Conservation (phyloP, 2,888 invertebrate species). For the Caenorhabditis uteleia region DNA sequence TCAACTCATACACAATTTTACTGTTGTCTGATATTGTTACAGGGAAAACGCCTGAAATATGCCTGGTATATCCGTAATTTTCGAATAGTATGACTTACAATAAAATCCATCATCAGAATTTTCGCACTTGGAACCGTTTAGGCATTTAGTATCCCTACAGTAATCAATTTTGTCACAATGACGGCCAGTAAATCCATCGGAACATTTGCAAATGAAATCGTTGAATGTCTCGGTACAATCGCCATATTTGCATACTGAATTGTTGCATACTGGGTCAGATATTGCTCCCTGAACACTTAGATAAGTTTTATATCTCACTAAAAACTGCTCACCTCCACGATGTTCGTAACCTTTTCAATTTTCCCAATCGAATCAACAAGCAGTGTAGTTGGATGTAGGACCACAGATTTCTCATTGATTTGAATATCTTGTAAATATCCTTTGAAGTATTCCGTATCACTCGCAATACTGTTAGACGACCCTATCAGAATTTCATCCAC, state of each 20-base stretch:
- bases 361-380: conserved; percentile 49
- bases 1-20: conserved; percentile 29
- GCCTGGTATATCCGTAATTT: too few species aligned
- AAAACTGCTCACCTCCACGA: conserved; percentile 47
- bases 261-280: conserved; percentile 60
- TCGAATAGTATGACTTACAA: conserved; percentile 38
- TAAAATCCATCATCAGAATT: conserved; percentile 57
- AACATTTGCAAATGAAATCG: conserved; percentile 60
- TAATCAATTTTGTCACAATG: conserved; percentile 56
- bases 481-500: conserved; percentile 62
- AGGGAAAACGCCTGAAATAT: conserved; percentile 44
- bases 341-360: conserved; percentile 47
- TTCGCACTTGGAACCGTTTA: conserved; percentile 48
- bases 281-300: conserved; percentile 53
- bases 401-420: conserved; percentile 56
- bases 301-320: not conserved
- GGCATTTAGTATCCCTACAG: conserved; percentile 54
- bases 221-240: conserved; percentile 86
- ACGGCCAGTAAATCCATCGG: conserved; percentile 48
- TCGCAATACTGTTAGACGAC: conserved; percentile 23
- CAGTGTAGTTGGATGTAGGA: conserved; percentile 52
- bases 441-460: conserved; percentile 28
- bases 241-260: conserved; percentile 81
- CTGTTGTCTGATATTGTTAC: conserved; percentile 50
- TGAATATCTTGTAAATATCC: conserved; percentile 66